Percentiles rank a stretch among this genome's conserved stretches.
phyloP scores from a whole-genome alignment of 2,797 vertebrate genomes.

The Nasua narica region DNA sequence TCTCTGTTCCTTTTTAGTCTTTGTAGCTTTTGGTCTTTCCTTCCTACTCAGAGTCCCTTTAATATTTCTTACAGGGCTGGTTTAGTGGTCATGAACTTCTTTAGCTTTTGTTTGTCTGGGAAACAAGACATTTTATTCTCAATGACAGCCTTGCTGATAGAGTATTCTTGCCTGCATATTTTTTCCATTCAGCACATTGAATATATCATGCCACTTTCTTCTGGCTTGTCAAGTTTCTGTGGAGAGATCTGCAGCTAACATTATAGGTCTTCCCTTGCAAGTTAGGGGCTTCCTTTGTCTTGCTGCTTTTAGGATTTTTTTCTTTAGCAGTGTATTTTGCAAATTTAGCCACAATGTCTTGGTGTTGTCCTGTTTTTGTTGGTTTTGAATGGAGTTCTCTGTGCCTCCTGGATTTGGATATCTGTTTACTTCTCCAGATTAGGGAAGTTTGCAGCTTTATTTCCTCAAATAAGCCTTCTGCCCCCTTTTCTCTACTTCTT shows the following conservation, averaged over 20 bases:
- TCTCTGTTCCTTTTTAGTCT: not conserved
- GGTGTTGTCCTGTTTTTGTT: not conserved
- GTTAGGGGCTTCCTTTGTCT: not conserved
- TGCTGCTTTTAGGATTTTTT: not conserved
- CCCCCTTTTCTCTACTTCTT: not conserved
- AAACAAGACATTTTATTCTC: not conserved
- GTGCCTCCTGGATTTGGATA: not conserved
- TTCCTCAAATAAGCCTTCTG: not conserved
- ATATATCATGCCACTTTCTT: not conserved
- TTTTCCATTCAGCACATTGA: not conserved
- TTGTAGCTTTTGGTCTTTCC: not conserved
- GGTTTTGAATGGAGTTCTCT: not conserved
- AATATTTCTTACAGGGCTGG: not conserved
- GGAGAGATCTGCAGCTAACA: not conserved
- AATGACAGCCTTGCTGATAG: not conserved
- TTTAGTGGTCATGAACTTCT: not conserved
- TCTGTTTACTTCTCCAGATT: not conserved
- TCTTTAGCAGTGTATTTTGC: not conserved
- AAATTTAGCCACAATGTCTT: not conserved
- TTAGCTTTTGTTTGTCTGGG: not conserved
- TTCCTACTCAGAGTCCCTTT: not conserved
- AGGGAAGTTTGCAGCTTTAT: not conserved
- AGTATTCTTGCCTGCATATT: not conserved
- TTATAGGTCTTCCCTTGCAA: not conserved
- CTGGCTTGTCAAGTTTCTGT: not conserved